A percentile compares a stretch with the other conserved stretches of the same genome.
phyloP scores from a whole-genome alignment of 2,888 invertebrate genomes.

The Dryocosmus kuriphilus region DNA sequence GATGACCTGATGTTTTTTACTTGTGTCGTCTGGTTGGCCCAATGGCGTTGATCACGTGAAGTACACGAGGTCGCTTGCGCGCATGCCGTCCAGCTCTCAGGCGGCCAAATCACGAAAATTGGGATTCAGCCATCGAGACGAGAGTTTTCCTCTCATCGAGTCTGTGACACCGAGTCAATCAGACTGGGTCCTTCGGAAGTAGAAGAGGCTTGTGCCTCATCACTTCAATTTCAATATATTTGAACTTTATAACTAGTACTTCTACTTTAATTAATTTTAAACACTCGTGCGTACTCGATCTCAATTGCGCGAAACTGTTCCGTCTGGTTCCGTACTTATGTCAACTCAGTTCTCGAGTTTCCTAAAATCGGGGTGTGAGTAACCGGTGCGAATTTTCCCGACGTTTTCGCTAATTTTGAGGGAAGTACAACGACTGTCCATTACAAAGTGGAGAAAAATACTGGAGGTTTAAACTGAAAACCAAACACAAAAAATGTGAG shows the following conservation, averaged over 20 bases:
- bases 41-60: constrained; percentile 68
- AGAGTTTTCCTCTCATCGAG: not conserved
- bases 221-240: constrained; percentile 5
- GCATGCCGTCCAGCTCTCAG: constrained; percentile 52
- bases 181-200: constrained; percentile 12
- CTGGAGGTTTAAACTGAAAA: not conserved
- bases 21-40: too few species aligned
- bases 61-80: constrained; percentile 62
- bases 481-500: constrained; percentile 9
- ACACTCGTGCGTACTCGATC: not conserved
- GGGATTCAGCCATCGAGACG: not conserved
- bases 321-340: not conserved
- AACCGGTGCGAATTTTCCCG: constrained; percentile 17
- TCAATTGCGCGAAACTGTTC: not conserved
- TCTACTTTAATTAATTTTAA: not conserved
- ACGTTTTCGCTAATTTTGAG: constrained; percentile 1
- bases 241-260: not conserved
- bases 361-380: not conserved
- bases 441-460: not conserved
- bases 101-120: constrained; percentile 9
- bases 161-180: not conserved
- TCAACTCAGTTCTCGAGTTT: not conserved
- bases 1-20: too few species aligned
- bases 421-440: not conserved
- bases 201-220: constrained; percentile 16